Evolutionary conservation across 2,113 vertebrate genomes (phyloP).

Genomic region (Siniperca knerii): DNA sequence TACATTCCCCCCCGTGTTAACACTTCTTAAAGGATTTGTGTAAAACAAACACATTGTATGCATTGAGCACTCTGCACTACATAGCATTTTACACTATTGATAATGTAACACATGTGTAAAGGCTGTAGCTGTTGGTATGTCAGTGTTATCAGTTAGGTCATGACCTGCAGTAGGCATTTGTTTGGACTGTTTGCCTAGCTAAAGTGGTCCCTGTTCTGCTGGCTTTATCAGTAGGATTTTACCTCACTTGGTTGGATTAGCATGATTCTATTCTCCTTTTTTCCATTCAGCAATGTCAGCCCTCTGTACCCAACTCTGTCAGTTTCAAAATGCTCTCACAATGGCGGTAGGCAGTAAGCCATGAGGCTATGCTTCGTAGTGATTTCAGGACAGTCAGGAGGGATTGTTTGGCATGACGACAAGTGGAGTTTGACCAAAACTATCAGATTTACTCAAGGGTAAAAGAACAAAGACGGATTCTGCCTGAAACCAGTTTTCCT

Average conservation of each 20-base stretch:
- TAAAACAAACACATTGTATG: constrained; percentile 16
- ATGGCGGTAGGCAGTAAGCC: neutral
- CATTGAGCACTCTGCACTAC: neutral
- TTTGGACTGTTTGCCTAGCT: neutral
- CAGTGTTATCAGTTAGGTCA: constrained; percentile 2
- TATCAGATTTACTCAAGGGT: neutral
- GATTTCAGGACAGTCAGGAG: neutral
- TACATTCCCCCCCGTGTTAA: neutral
- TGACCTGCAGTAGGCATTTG: neutral
- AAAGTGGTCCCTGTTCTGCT: neutral
- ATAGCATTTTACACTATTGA: neutral
- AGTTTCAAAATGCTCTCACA: neutral
- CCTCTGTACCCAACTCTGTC: neutral
- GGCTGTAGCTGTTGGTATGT: neutral
- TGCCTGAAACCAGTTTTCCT: constrained; percentile 3
- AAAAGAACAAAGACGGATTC: constrained; percentile 1
- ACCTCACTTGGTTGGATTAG: constrained; percentile 13
- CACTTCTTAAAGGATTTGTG: neutral
- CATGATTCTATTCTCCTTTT: neutral
- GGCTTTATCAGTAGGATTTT: neutral
- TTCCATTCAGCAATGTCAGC: neutral
- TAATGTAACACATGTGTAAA: neutral
- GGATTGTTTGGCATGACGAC: constrained; percentile 28
- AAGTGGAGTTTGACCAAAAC: neutral
- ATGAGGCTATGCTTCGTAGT: constrained; percentile 9